These are phyloP conservation scores for Phyllostomus discolor DNA, from an alignment of 2,113 vertebrate genomes.

Conservation along the genomic window DNA sequence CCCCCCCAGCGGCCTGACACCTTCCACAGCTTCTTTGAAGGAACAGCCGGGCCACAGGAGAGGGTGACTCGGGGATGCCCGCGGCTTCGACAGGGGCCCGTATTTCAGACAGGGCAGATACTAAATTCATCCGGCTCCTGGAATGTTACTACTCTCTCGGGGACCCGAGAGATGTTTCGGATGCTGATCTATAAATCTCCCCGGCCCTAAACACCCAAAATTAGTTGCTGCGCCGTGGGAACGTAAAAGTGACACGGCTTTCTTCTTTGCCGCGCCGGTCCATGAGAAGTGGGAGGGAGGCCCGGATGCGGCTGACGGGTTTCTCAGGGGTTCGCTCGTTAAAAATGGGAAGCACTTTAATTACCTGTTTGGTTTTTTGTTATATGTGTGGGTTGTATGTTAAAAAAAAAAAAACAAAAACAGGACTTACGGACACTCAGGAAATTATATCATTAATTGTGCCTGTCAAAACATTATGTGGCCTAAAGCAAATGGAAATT, in stretches of 20 bases:
- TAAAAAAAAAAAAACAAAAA: not conserved
- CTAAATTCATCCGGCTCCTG: conserved; percentile 47
- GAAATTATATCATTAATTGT: conserved; percentile 76
- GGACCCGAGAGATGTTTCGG: conserved; percentile 58
- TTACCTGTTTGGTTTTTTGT: conserved; percentile 65
- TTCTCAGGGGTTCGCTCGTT: conserved; percentile 39
- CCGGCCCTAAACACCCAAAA: conserved; percentile 56
- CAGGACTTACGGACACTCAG: conserved; percentile 51
- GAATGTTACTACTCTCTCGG: conserved; percentile 57
- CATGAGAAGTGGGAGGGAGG: conserved; percentile 59
- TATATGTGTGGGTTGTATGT: conserved; percentile 52
- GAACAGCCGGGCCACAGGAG: conserved; percentile 58
- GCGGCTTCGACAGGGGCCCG: conserved; percentile 39
- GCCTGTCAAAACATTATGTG: conserved; percentile 58
- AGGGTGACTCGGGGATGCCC: conserved; percentile 65
- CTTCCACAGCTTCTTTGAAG: conserved; percentile 64
- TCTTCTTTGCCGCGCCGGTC: conserved; percentile 58
- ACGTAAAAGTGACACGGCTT: conserved; percentile 54
- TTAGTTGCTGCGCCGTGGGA: conserved; percentile 46
- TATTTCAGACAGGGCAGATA: conserved; percentile 59
- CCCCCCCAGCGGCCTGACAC: conserved; percentile 43
- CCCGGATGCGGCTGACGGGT: conserved; percentile 49
- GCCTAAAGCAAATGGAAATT: conserved; percentile 37
- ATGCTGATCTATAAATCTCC: conserved; percentile 47
- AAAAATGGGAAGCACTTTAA: conserved; percentile 71